A percentile compares a stretch with the other conserved stretches of the same genome.
phyloP scores from a whole-genome alignment of 2,797 vertebrate genomes.

The Tiaroga cobitis region DNA sequence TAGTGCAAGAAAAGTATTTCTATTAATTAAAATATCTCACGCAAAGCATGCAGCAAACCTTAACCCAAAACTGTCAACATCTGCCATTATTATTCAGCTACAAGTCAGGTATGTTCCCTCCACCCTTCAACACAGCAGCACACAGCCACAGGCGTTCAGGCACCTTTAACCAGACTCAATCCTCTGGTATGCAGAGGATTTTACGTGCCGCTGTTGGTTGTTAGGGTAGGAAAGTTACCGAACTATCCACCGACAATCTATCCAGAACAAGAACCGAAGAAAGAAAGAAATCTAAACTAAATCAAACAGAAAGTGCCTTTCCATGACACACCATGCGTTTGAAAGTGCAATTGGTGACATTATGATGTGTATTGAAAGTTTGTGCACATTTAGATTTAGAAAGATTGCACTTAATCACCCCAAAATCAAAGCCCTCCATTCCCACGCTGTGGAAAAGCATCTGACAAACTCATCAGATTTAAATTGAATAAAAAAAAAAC shows the following conservation, averaged over 20 bases:
- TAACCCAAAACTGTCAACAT: constrained; percentile 30
- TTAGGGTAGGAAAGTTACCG: constrained; percentile 25
- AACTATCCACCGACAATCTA: constrained; percentile 27
- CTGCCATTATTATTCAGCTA: constrained; percentile 36
- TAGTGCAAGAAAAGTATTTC: neutral
- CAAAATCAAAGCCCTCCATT: constrained; percentile 53
- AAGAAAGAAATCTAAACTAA: constrained; percentile 32
- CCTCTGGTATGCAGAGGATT: constrained; percentile 25
- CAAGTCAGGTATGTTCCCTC: constrained; percentile 38
- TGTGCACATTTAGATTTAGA: constrained; percentile 43
- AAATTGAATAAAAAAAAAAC: constrained; percentile 8
- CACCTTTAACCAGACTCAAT: neutral
- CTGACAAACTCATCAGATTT: constrained; percentile 42
- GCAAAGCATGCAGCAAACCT: constrained; percentile 34
- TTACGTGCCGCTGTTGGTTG: constrained; percentile 9
- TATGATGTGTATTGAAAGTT: neutral
- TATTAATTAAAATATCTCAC: neutral
- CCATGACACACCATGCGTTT: constrained; percentile 1
- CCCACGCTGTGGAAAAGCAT: constrained; percentile 72
- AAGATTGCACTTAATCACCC: constrained; percentile 41
- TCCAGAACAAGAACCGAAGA: constrained; percentile 28
- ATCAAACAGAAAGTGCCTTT: constrained; percentile 33
- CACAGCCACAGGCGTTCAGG: constrained; percentile 21
- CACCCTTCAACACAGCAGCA: constrained; percentile 37
- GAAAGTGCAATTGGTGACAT: constrained; percentile 22